Conservation (phyloP, 2,113 vertebrate genomes). For the Spheniscus mendiculus region DNA sequence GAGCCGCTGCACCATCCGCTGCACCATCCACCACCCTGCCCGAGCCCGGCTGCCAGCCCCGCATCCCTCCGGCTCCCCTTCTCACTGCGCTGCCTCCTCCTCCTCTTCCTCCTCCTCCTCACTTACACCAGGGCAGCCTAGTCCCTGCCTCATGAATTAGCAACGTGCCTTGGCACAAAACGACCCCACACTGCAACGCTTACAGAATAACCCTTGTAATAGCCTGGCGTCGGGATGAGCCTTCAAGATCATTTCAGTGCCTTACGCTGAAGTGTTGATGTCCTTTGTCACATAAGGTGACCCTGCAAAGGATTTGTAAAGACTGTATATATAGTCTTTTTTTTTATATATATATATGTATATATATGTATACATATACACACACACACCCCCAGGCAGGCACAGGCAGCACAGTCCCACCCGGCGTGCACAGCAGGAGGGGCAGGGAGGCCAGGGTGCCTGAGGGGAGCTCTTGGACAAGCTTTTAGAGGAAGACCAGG, state of each 20-base stretch:
- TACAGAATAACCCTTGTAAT: not conserved
- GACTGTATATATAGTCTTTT: not conserved
- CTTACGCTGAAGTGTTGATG: not conserved
- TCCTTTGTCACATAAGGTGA: slow-evolving; percentile 54
- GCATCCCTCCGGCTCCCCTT: not conserved
- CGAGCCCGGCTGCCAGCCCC: accelerated
- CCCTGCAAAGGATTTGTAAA: not conserved
- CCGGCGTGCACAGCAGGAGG: accelerated
- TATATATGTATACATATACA: accelerated
- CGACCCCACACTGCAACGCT: not conserved
- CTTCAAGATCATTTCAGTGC: not conserved
- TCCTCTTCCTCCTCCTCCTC: not conserved
- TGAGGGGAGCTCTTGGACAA: accelerated
- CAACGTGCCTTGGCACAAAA: not conserved
- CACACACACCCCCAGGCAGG: not conserved
- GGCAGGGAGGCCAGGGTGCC: not conserved
- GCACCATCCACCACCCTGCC: not conserved
- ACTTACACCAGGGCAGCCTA: not conserved
- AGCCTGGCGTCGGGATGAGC: not conserved
- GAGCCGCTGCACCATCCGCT: not conserved
- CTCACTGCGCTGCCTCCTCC: not conserved
- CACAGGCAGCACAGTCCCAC: not conserved
- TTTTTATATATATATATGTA: accelerated
- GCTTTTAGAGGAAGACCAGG: not conserved
- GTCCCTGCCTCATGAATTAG: not conserved